phyloP scores from a whole-genome alignment of 2,888 invertebrate species.

The Andrena haemorrhoa region DNA sequence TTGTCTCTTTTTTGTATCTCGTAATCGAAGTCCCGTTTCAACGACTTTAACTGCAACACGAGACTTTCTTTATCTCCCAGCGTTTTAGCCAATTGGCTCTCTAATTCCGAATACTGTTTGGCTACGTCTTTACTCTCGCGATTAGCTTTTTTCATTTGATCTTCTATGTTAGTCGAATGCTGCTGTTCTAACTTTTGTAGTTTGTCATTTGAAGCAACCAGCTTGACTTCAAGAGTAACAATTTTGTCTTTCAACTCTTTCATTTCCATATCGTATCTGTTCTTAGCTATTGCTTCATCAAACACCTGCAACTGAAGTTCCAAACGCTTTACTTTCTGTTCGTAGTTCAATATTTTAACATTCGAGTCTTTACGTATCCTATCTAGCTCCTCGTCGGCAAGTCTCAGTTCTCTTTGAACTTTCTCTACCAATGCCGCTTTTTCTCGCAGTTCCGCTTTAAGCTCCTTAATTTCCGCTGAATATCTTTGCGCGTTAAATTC shows the following conservation, averaged over 20 bases:
- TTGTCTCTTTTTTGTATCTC: conserved; percentile 87
- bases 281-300: conserved; percentile 65
- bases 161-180: conserved; percentile 70
- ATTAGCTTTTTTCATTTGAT: conserved; percentile 75
- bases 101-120: conserved; percentile 77
- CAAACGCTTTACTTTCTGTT: conserved; percentile 74
- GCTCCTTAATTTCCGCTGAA: conserved; percentile 86
- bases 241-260: conserved; percentile 74
- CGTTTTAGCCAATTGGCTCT: conserved; percentile 76
- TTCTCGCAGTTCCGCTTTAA: conserved; percentile 87
- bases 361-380: conserved; percentile 76
- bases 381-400: conserved; percentile 86
- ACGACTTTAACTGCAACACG: conserved; percentile 87
- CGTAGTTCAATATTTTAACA: conserved; percentile 72
- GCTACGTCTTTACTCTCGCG: conserved; percentile 76
- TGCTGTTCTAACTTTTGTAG: conserved; percentile 72
- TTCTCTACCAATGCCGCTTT: conserved; percentile 87
- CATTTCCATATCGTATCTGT: conserved; percentile 73
- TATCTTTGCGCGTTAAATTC: conserved; percentile 87
- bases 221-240: conserved; percentile 71
- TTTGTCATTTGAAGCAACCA: conserved; percentile 71
- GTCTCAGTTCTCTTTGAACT: conserved; percentile 86
- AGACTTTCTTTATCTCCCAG: conserved; percentile 86
- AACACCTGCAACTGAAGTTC: conserved; percentile 71
- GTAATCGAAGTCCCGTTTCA: conserved; percentile 86